Evolutionary conservation across 2,797 vertebrate genomes (phyloP), one percentile per base, ranked within the genome.

Genomic region (Caiman crocodilus): DNA sequence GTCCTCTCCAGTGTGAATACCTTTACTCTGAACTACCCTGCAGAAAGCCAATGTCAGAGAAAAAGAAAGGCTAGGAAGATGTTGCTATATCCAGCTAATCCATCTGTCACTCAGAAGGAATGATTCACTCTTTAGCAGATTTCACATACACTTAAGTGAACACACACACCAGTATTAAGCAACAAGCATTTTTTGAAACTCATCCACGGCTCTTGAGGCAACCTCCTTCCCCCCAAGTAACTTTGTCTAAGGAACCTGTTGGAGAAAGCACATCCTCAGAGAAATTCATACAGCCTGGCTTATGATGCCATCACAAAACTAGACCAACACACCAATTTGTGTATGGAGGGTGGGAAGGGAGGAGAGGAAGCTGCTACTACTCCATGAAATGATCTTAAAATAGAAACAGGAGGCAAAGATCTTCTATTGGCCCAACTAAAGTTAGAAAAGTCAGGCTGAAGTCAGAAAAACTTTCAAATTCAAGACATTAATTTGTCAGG

Each of bases 31-130:
- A 91, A 77, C 50, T 28, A 56, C 17, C 25, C 4, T 61, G 69
- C 76, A 76, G 28, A 80, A 80, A 64, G 25, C 21, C 87, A 93
- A 88, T 61, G 14, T 1, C 6, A 69, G 16, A 30, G 2, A 15
- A 82, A 50, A 56, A 87, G 73, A 77, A 91, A 85, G 13, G 55
- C 84, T 30, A 17, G 58, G 55, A 94, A 91, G n/a, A 84, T 16
- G 2, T 26, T 35, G 73, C n/a, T 76, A 59, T 60, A 56, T 63
- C 6, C 25, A 75, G 67, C 55, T 63, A 1, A 0, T 74, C 73
- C 74, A 35, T 8, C 59, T 85, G 82, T 82, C 69, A 35, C 6
- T 0, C 61, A 63, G 14, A 77, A 89, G 59, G 65, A 67, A 69
- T 74, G 8, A 63, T 10, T 28, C 1, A 6, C 61, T 64, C 23